Evolutionary conservation across 2,797 vertebrate species (phyloP).

Genomic region (Galago senegalensis): DNA sequence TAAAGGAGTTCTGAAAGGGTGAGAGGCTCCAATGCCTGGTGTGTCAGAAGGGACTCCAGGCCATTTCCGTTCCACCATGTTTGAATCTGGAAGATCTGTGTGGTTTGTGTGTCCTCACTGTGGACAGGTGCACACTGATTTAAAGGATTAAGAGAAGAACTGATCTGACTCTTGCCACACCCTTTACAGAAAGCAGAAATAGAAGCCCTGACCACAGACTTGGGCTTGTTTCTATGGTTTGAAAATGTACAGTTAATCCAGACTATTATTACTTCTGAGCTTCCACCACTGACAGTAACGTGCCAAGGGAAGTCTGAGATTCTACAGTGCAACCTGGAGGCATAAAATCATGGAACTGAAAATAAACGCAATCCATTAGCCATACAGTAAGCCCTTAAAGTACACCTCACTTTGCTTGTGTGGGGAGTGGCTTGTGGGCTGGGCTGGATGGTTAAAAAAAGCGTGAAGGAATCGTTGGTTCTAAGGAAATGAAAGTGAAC

Average conservation of each 20-base stretch:
- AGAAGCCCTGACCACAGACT: conserved; percentile 64
- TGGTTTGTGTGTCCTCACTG: not conserved
- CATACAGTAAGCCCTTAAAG: accelerated
- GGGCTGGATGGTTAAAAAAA: not conserved
- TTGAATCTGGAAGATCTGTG: not conserved
- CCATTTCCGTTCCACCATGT: not conserved
- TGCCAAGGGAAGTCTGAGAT: not conserved
- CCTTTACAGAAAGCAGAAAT: conserved; percentile 70
- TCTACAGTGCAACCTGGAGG: not conserved
- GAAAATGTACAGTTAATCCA: conserved; percentile 69
- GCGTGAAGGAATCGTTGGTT: not conserved
- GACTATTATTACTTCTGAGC: conserved; percentile 43
- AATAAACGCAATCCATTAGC: not conserved
- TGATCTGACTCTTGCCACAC: not conserved
- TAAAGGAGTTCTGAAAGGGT: not conserved
- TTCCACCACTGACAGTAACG: not conserved
- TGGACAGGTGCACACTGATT: conserved; percentile 46
- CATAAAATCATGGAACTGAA: not conserved
- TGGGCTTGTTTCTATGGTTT: conserved; percentile 16
- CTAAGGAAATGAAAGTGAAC: not conserved
- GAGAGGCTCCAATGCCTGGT: not conserved
- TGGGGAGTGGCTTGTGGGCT: accelerated
- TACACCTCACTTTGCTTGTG: not conserved
- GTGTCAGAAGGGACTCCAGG: not conserved
- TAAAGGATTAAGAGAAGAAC: conserved; percentile 51